These are phyloP conservation scores for Herpetotheres cachinnans DNA, from an alignment of 2,113 vertebrate species.

Conservation along the genomic window DNA sequence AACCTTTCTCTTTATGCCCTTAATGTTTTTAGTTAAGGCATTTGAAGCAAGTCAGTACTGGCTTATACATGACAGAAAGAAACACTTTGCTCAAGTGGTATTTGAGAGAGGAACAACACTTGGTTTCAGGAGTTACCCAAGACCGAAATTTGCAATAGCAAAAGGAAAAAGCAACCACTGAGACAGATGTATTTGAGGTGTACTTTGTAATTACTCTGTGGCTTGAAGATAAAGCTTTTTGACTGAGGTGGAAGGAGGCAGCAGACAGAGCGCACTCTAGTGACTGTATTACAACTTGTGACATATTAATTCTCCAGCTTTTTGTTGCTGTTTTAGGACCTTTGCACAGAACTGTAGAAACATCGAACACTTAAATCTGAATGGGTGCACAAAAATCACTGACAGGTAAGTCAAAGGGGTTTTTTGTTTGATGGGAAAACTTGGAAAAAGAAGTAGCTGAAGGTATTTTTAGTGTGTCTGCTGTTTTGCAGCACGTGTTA, in stretches of 20 bases:
- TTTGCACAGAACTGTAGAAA: conserved; percentile 97
- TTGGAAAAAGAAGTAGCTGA: conserved; percentile 55
- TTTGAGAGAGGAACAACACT: background rate
- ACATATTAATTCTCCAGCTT: background rate
- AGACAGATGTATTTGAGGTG: background rate
- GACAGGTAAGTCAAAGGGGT: conserved; percentile 77
- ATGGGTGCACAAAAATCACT: conserved; percentile 96
- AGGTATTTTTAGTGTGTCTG: conserved; percentile 66
- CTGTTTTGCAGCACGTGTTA: conserved; percentile 85
- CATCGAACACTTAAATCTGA: conserved; percentile 92
- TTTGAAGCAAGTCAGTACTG: background rate
- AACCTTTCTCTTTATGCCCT: background rate
- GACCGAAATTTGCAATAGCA: background rate
- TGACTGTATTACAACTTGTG: background rate
- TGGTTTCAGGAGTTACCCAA: background rate
- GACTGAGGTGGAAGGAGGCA: background rate
- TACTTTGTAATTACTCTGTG: background rate
- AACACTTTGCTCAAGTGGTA: background rate
- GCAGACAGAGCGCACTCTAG: background rate
- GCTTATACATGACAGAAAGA: background rate
- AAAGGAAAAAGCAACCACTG: background rate
- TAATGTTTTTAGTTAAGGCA: background rate
- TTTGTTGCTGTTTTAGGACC: conserved; percentile 77
- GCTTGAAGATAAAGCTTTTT: background rate
- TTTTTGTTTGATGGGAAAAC: background rate